Conservation (phyloP, 2,888 invertebrate species). For the Podotricha telesiphe region DNA sequence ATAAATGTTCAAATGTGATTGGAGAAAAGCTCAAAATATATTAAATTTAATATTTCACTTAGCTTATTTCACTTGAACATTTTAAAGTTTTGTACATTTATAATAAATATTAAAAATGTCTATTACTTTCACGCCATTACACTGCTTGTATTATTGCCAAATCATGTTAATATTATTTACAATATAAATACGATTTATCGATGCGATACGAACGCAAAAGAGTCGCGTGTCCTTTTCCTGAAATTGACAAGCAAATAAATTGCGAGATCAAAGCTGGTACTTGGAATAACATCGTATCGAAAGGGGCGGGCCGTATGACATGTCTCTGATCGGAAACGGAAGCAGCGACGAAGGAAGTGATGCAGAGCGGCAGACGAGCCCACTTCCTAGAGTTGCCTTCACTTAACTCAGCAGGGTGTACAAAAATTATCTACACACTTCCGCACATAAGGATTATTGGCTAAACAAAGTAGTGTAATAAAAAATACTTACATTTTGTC, state of each 20-base stretch:
- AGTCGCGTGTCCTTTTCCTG: slow-evolving; percentile 79
- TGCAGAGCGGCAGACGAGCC: slow-evolving; percentile 75
- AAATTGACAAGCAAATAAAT: slow-evolving; percentile 81
- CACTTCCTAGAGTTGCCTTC: slow-evolving; percentile 77
- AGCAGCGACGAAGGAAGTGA: slow-evolving; percentile 76
- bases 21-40: not conserved
- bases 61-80: too few relatives aligned
- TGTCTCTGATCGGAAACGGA: slow-evolving; percentile 73
- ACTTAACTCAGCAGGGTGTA: slow-evolving; percentile 77
- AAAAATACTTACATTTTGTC: not conserved
- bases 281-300: slow-evolving; percentile 67
- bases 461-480: not conserved
- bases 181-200: slow-evolving; percentile 57
- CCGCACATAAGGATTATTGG: slow-evolving; percentile 30
- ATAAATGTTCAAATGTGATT: not conserved
- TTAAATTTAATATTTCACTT: not conserved
- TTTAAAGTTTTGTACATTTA: not conserved
- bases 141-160: slow-evolving; percentile 42
- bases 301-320: slow-evolving; percentile 63
- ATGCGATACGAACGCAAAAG: slow-evolving; percentile 46
- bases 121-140: slow-evolving; percentile 33
- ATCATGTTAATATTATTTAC: slow-evolving; percentile 48
- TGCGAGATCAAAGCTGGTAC: slow-evolving; percentile 71
- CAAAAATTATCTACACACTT: slow-evolving; percentile 49
- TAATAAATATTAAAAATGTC: not conserved